Conservation (phyloP, 2,797 vertebrate genomes). For the Helostoma temminkii region DNA sequence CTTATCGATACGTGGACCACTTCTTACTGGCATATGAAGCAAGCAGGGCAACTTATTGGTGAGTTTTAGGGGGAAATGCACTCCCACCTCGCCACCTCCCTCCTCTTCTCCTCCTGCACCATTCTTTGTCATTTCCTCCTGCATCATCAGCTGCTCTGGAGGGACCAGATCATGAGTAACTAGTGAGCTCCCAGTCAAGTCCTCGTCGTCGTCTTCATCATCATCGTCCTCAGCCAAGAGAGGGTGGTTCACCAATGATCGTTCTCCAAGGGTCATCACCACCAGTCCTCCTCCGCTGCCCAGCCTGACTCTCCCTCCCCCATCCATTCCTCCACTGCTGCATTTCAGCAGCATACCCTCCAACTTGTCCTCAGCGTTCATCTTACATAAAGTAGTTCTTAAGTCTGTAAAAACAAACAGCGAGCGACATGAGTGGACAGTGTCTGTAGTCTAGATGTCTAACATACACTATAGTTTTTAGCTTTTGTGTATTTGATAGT, state of each 20-base stretch:
- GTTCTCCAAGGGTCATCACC: conserved; percentile 92
- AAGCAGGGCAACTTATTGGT: conserved; percentile 94
- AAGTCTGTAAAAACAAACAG: conserved; percentile 33
- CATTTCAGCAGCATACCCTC: conserved; percentile 98
- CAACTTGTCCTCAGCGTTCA: conserved; percentile 98
- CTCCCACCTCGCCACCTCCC: conserved; percentile 85
- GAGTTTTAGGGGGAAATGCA: conserved; percentile 90
- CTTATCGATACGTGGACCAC: conserved; percentile 11
- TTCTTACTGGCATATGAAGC: conserved; percentile 90
- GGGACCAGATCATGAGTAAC: conserved; percentile 94
- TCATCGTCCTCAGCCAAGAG: conserved; percentile 91
- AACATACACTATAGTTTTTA: background rate
- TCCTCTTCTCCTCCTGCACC: conserved; percentile 81
- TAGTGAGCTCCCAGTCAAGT: conserved; percentile 90
- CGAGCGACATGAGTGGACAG: background rate
- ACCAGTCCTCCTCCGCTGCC: conserved; percentile 77
- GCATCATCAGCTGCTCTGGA: conserved; percentile 98
- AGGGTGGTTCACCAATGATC: conserved; percentile 91
- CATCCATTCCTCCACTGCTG: conserved; percentile 88
- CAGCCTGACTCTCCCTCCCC: conserved; percentile 77
- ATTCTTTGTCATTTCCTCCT: conserved; percentile 95
- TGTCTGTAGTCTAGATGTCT: background rate
- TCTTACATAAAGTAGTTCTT: conserved; percentile 83
- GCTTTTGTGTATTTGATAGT: background rate
- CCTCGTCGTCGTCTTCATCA: conserved; percentile 87